A percentile compares a stretch with the other conserved stretches of the same genome.
phyloP scores from a whole-genome alignment of 2,888 invertebrate species.

The Phymatocera aterrima region DNA sequence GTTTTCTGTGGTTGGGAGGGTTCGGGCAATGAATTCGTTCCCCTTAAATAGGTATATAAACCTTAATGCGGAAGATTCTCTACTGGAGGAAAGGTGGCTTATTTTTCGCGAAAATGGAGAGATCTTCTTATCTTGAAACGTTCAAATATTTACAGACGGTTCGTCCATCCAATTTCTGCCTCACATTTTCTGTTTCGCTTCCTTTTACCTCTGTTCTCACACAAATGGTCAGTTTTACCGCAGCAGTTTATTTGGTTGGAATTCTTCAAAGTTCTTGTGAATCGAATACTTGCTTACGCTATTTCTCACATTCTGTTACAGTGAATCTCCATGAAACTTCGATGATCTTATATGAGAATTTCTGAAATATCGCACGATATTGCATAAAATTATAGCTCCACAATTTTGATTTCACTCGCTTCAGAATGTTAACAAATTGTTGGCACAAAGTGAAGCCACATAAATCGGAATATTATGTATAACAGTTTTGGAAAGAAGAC shows the following conservation, averaged over 20 bases:
- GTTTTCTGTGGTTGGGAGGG: not conserved
- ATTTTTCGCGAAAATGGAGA: not conserved
- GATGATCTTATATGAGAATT: not conserved
- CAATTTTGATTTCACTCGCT: not conserved
- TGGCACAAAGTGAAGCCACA: not conserved
- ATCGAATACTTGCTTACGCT: not conserved
- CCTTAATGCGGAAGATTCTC: not conserved
- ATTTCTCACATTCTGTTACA: not conserved
- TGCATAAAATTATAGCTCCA: not conserved
- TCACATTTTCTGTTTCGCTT: not conserved
- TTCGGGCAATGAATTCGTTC: not conserved
- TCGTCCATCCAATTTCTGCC: not conserved
- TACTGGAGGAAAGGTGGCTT: not conserved
- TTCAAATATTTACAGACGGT: not conserved
- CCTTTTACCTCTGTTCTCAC: not conserved
- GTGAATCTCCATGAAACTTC: not conserved
- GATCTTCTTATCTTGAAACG: not conserved
- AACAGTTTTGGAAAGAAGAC: too few species aligned
- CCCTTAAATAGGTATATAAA: not conserved
- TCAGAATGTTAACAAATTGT: not conserved
- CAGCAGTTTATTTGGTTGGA: not conserved
- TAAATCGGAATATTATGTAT: too few species aligned
- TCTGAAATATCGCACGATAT: not conserved
- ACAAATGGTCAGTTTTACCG: not conserved
- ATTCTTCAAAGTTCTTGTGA: not conserved